Base-by-base conservation (phyloP, 2,888 invertebrate species). In the Ophion slaviceki region DNA sequence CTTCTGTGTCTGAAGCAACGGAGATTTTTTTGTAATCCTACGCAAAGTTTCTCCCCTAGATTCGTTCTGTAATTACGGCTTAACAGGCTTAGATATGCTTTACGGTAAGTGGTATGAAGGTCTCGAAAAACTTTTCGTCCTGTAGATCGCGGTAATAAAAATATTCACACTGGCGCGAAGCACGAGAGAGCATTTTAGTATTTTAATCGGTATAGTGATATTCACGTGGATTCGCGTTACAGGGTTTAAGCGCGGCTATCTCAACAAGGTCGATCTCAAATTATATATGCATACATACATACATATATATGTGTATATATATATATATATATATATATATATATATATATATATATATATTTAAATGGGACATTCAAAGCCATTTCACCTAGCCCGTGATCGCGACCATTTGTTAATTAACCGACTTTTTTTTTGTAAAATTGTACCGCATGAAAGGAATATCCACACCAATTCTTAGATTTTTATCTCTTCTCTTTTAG, bases 201-300 rank as follows among this genome's bases (percentile, higher is more conserved):
- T 53, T 45, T 40, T 72, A 40, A 68, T 57, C 47, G 71, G 20
- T 47, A 40, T 64, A 67, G 81, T 59, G 59, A 85, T 61, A 82
- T 75, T 45, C 45, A 57, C 45, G 74, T 77, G 77, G 40, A 68
- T 82, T 85, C 84, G 85, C 80, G 85, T 80, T 80, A 87, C 86
- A 87, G 85, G 85, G 86, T 87, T 85, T 77, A 70, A 74, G 74
- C 68, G 76, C 71, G 82, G 81, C 24, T 17, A 70, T 20, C 59
- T 68, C 47, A 80, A 76, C 86, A 81, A 75, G 80, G 84, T 84
- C 84, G 84, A 79, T 74, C 61, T 78, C 57, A 45, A 59, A 66
- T 36, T 72, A 6, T n/a, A 66, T 59, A 28, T 24, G 57, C 20
- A 17, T 17, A 4, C 17, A 53, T 53, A 4, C 0, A 17, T 53